Evolutionary conservation across 2,888 invertebrate species (phyloP).

Genomic region (Torymus tubicola): DNA sequence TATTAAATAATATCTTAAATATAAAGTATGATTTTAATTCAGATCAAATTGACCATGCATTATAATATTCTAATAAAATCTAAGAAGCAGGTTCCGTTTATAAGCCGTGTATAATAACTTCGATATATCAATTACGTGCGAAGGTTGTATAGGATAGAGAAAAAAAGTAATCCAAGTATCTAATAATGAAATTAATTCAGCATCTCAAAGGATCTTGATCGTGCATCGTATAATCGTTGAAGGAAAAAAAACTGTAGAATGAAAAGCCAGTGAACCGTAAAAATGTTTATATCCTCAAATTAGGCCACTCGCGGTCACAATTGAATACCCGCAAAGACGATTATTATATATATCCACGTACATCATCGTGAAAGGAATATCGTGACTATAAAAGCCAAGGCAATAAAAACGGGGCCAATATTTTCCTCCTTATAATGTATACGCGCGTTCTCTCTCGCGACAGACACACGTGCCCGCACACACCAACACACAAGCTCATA

Average conservation of each 20-base stretch:
- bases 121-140: not conserved
- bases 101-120: not conserved
- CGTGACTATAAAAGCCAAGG: conserved; percentile 42
- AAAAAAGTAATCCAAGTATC: conserved; percentile 25
- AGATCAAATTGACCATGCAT: no score
- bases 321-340: conserved; percentile 20
- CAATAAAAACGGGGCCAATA: conserved; percentile 43
- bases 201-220: conserved; percentile 4
- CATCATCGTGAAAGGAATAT: conserved; percentile 24
- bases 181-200: conserved; percentile 40
- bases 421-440: conserved; percentile 20
- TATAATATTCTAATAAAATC: no score
- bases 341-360: conserved; percentile 25
- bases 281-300: conserved; percentile 29
- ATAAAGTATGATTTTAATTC: no score
- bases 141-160: not conserved
- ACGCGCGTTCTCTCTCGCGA: not conserved
- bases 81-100: no score
- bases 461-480: not conserved
- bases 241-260: conserved; percentile 12
- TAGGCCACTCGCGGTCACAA: conserved; percentile 20
- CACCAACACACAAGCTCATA: not conserved
- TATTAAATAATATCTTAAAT: no score
- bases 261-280: conserved; percentile 13
- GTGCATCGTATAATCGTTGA: not conserved